phyloP scores from a whole-genome alignment of 2,888 invertebrate genomes.

The Griposia aprilina region DNA sequence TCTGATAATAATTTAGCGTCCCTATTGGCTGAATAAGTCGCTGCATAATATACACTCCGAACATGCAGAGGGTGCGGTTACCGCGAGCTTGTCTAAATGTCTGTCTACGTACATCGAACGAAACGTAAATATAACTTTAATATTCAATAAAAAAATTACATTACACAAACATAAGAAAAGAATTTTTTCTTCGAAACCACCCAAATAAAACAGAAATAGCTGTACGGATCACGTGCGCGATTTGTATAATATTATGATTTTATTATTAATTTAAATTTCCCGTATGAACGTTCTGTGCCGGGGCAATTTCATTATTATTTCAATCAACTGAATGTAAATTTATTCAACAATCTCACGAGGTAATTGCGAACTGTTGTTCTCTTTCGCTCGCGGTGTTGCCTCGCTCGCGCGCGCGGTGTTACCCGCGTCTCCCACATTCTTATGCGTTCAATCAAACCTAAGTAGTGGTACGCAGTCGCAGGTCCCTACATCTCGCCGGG shows the following conservation, averaged over 20 bases:
- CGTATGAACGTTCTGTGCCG: slow-evolving; percentile 86
- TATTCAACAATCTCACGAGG: slow-evolving; percentile 91
- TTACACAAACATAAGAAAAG: slow-evolving; percentile 78
- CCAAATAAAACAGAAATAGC: slow-evolving; percentile 86
- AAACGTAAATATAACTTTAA: slow-evolving; percentile 11
- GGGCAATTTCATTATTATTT: slow-evolving; percentile 91
- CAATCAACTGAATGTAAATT: slow-evolving; percentile 91
- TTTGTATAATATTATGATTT: slow-evolving; percentile 89
- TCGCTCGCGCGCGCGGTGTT: slow-evolving; percentile 73
- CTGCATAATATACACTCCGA: background rate
- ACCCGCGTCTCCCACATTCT: slow-evolving; percentile 86
- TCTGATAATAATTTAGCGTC: slow-evolving; percentile 7
- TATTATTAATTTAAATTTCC: slow-evolving; percentile 90
- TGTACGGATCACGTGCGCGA: slow-evolving; percentile 75
- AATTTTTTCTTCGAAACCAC: slow-evolving; percentile 70
- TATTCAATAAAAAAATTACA: slow-evolving; percentile 72
- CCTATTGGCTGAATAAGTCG: background rate
- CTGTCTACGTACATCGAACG: background rate
- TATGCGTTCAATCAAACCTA: slow-evolving; percentile 89
- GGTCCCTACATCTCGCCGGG: slow-evolving; percentile 74
- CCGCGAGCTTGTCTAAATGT: background rate
- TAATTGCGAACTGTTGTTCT: slow-evolving; percentile 86
- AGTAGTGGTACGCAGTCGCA: slow-evolving; percentile 77
- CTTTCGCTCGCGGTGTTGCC: slow-evolving; percentile 71
- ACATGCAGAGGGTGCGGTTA: slow-evolving; percentile 2